Evolutionary conservation across 2,113 vertebrate species (phyloP).

Genomic region (rat (Rattus norvegicus)): GRCr8 NC_086028.1:90558501-90559000

Average conservation of each 20-base stretch:
- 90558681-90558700: background rate
- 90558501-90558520: slow-evolving; percentile 9
- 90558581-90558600: background rate
- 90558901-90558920: background rate
- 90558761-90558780: slow-evolving; percentile 81
- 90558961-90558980: background rate
- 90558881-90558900: background rate
- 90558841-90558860: background rate
- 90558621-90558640: background rate
- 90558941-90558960: slow-evolving; percentile 44
- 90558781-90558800: slow-evolving; percentile 78
- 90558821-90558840: slow-evolving; percentile 77
- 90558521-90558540: background rate
- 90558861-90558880: background rate
- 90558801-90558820: slow-evolving; percentile 76
- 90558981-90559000: background rate
- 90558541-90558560: background rate
- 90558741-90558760: slow-evolving; percentile 75
- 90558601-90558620: background rate
- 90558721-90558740: slow-evolving; percentile 56
- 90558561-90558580: background rate
- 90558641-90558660: background rate
- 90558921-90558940: slow-evolving; percentile 14
- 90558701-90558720: background rate
- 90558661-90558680: background rate